A percentile compares a stretch with the other conserved stretches of the same genome.
Conservation (phyloP, 2,113 vertebrate species). For the Xenopus tropicalis region UCB_Xtro_10.0 CM004447.2:11337001-11337500, state of each 20-base stretch:
- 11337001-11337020: slow-evolving; percentile 15
- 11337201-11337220: slow-evolving; percentile 33
- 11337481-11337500: slow-evolving; percentile 13
- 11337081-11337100: slow-evolving; percentile 22
- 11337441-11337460: background rate
- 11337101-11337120: slow-evolving; percentile 6
- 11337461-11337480: slow-evolving; percentile 13
- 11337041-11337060: slow-evolving; percentile 8
- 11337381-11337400: slow-evolving; percentile 13
- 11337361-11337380: slow-evolving; percentile 32
- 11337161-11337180: slow-evolving; percentile 21
- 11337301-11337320: slow-evolving; percentile 18
- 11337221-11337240: slow-evolving; percentile 24
- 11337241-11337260: slow-evolving; percentile 34
- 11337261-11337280: slow-evolving; percentile 34
- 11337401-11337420: slow-evolving; percentile 22
- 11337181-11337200: slow-evolving; percentile 27
- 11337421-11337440: slow-evolving; percentile 21
- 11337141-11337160: slow-evolving; percentile 27
- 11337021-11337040: slow-evolving; percentile 16
- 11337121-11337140: background rate
- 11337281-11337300: slow-evolving; percentile 24
- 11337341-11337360: slow-evolving; percentile 30
- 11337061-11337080: background rate
- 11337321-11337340: slow-evolving; percentile 25